Conservation (phyloP, 2,888 invertebrate genomes). For the Orchestes rusci region DNA sequence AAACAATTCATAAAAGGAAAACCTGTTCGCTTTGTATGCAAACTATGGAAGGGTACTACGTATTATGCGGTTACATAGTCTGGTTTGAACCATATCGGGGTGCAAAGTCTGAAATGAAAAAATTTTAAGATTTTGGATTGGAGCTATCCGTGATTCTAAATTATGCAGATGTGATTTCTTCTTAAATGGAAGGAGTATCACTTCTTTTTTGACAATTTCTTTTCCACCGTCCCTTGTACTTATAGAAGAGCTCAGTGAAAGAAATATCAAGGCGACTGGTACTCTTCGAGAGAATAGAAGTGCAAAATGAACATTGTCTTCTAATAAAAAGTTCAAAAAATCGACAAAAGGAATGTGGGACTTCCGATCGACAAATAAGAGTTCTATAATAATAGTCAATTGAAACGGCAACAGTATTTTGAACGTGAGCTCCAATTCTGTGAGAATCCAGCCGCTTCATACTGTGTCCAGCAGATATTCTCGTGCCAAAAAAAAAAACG, state of each 20-base stretch:
- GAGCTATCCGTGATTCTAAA: conserved; percentile 20
- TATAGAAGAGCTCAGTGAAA: conserved; percentile 1
- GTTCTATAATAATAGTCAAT: too few species aligned
- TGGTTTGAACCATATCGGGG: conserved; percentile 27
- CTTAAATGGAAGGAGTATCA: not conserved
- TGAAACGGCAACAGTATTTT: too few species aligned
- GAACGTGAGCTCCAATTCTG: too few species aligned
- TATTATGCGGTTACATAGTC: conserved; percentile 18
- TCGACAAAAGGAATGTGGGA: too few species aligned
- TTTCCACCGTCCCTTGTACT: conserved; percentile 3
- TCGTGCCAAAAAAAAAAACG: too few species aligned
- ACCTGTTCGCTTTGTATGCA: conserved; percentile 22
- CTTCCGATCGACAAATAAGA: too few species aligned
- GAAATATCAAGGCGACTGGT: conserved; percentile 4
- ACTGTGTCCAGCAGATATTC: too few species aligned
- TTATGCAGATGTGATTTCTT: conserved; percentile 11
- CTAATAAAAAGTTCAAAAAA: too few species aligned
- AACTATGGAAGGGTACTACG: conserved; percentile 23
- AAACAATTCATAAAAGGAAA: conserved; percentile 33
- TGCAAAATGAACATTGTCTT: too few species aligned
- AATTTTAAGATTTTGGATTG: conserved; percentile 18
- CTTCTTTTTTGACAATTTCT: conserved; percentile 14
- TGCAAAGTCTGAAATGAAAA: conserved; percentile 10
- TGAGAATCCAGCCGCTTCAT: too few species aligned
- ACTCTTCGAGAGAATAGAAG: conserved; percentile 10